Percentiles rank a stretch among this genome's conserved stretches.
Evolutionary conservation across 2,888 invertebrate species (phyloP).

Genomic region (Catonia carolina): DNA sequence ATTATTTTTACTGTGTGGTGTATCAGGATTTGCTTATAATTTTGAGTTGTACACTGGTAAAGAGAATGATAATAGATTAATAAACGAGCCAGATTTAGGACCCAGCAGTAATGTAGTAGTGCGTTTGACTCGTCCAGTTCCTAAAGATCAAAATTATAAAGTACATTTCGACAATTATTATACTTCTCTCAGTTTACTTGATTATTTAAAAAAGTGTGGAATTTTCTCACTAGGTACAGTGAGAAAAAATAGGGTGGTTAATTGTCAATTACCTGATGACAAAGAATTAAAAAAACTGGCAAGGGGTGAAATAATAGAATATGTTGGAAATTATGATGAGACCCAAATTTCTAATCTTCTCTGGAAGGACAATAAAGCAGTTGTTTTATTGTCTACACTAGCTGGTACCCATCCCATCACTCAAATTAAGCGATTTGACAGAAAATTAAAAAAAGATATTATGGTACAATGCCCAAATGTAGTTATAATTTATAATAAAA

Average conservation of each 20-base stretch:
- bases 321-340: constrained; percentile 6
- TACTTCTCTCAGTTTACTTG: constrained; percentile 22
- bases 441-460: constrained; percentile 36
- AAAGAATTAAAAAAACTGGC: constrained; percentile 3
- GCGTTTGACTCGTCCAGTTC: constrained; percentile 21
- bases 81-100: constrained; percentile 23
- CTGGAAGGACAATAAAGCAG: constrained; percentile 40
- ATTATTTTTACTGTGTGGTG: constrained; percentile 25
- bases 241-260: constrained; percentile 1
- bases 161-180: constrained; percentile 29
- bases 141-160: constrained; percentile 9
- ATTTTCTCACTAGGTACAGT: constrained; percentile 9
- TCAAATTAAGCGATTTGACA: constrained; percentile 38
- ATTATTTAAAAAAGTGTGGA: constrained; percentile 1
- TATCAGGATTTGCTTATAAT: constrained; percentile 27
- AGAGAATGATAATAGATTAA: constrained; percentile 21
- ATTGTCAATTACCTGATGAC: constrained; percentile 13
- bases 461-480: constrained; percentile 39
- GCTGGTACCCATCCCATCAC: constrained; percentile 37
- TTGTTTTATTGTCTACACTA: constrained; percentile 36
- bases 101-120: constrained; percentile 24
- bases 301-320: constrained; percentile 10
- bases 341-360: constrained; percentile 4
- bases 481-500: constrained; percentile 39
- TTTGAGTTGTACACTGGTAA: constrained; percentile 29